These are phyloP conservation scores for Helleia helle DNA, from an alignment of 2,888 invertebrate genomes.

Conservation along the genomic window DNA sequence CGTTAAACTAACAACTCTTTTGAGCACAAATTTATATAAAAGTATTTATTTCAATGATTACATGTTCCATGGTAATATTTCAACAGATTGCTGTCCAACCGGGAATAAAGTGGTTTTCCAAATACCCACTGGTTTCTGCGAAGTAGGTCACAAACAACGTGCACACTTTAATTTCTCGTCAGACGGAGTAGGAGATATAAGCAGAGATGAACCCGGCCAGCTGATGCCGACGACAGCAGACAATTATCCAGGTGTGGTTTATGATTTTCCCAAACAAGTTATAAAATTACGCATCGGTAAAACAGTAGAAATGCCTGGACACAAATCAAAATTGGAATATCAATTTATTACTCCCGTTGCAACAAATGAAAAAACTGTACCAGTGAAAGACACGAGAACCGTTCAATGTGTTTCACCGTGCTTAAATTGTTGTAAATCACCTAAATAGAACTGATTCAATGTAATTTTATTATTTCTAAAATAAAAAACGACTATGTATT, in stretches of 20 bases:
- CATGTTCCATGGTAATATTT: neutral
- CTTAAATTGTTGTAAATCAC: slow-evolving; percentile 31
- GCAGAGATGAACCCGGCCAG: slow-evolving; percentile 53
- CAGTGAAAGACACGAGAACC: slow-evolving; percentile 47
- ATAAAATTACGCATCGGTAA: slow-evolving; percentile 55
- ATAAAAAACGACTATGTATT: slow-evolving; percentile 2
- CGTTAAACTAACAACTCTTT: too few relatives aligned
- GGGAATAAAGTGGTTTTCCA: slow-evolving; percentile 66
- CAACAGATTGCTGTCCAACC: slow-evolving; percentile 66
- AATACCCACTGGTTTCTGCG: slow-evolving; percentile 55
- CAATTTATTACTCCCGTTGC: slow-evolving; percentile 53
- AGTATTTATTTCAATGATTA: neutral
- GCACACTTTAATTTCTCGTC: slow-evolving; percentile 56
- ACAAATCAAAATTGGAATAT: slow-evolving; percentile 57
- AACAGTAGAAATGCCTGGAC: slow-evolving; percentile 50
- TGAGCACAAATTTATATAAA: too few relatives aligned
- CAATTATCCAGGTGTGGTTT: slow-evolving; percentile 49
- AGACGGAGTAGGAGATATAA: slow-evolving; percentile 53
- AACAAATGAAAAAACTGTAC: slow-evolving; percentile 35
- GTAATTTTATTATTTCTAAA: neutral
- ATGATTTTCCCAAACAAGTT: slow-evolving; percentile 51
- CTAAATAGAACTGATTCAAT: neutral
- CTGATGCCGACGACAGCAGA: slow-evolving; percentile 36
- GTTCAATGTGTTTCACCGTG: slow-evolving; percentile 45
- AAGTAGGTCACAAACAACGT: slow-evolving; percentile 52